Conservation (phyloP, 2,888 invertebrate genomes). For the Allygus modestus region DNA sequence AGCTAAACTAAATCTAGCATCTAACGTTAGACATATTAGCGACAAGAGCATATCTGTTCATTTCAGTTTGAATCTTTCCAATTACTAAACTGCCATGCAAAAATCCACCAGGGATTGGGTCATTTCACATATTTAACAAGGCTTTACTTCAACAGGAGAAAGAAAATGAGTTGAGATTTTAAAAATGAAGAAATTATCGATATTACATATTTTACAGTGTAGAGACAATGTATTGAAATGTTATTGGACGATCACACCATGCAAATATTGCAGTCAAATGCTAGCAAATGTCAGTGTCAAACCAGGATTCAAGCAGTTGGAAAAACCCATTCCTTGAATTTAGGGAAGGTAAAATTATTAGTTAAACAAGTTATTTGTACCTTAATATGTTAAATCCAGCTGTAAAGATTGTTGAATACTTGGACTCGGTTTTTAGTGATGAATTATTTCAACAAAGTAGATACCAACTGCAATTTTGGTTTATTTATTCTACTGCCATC, state of each 20-base stretch:
- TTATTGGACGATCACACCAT: conserved; percentile 31
- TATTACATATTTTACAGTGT: background rate
- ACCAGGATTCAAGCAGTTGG: background rate
- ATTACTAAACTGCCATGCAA: background rate
- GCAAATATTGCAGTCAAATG: background rate
- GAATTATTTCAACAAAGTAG: too few species aligned
- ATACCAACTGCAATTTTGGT: too few species aligned
- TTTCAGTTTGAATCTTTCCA: background rate
- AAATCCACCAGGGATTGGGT: background rate
- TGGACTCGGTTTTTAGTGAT: too few species aligned
- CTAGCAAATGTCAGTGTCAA: background rate
- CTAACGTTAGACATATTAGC: background rate
- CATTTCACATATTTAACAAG: background rate
- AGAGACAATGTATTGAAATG: background rate
- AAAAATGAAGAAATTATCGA: background rate
- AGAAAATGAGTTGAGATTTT: background rate
- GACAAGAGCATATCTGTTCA: background rate
- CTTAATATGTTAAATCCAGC: background rate
- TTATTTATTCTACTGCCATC: too few species aligned
- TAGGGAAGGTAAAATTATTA: background rate
- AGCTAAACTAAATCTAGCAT: background rate
- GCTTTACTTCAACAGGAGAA: background rate
- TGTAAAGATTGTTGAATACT: background rate
- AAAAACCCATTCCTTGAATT: background rate
- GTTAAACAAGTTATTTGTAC: background rate